Base-by-base conservation (phyloP, 2,888 invertebrate species). In the Chymomyza procnemis region DNA sequence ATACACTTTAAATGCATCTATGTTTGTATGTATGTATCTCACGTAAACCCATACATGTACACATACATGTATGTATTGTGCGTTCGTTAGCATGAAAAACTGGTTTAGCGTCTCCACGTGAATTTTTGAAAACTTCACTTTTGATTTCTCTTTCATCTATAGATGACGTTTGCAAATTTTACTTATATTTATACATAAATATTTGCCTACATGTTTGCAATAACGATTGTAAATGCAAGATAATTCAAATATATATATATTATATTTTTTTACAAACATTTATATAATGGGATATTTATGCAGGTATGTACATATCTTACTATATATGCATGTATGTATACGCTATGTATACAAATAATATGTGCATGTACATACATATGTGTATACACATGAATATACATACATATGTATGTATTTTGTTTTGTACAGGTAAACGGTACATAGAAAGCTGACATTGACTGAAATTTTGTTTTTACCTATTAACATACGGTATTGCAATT, bases 111-210 rank as follows among this genome's bases (percentile, higher is more conserved):
- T 41, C 61, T 50, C 61, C 50, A 22, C 50, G 34, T 66, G 54
- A 64, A 65, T 60, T 69, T 73, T 62, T 69, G 66, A 34, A 58
- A 71, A 78, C 73, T 80, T 81, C 73, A 84, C 84, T 81, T 75
- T 85, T 85, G 71, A 75, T 82, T 85, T 82, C 72, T 67, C 71
- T 60, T 22, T 34, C 52, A 54, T 65, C 52, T 63, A 67, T 54
- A 66, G 69, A 66, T 75, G 82, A 81, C 77, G 85, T 79, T 73
- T 67, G 18, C 55, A 19, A 34, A 56, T 34, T 16, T 26, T 48
- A 16, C 18, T 1, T 50, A 18, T 50, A 18, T 50, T 3, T 50
- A 18, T 50, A 14, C 8, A 41, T 41, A 41, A 12, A 1, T 2
- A 14, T 34, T 26, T 26, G n/a, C n/a, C n/a, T n/a, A n/a, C n/a